Conservation (phyloP, 1,140 invertebrate species). For the Leucophenga varia region DNA sequence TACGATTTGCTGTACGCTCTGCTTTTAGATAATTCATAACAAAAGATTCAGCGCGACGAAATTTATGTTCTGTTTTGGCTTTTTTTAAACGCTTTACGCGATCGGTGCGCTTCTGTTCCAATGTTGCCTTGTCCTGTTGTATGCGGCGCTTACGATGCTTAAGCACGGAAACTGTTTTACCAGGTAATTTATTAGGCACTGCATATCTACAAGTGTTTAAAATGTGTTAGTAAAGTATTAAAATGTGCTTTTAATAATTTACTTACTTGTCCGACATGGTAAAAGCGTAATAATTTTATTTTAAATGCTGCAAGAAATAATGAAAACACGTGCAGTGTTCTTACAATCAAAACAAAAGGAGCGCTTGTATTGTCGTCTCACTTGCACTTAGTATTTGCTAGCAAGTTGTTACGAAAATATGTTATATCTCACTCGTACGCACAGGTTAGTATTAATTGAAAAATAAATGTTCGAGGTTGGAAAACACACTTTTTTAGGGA, state of each 20-base stretch:
- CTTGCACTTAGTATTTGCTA: too few relatives aligned
- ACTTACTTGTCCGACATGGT: slow-evolving; percentile 49
- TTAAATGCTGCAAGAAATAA: too few relatives aligned
- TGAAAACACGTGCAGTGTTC: too few relatives aligned
- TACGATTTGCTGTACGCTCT: slow-evolving; percentile 46
- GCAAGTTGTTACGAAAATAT: too few relatives aligned
- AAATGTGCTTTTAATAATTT: not conserved
- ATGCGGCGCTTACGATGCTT: slow-evolving; percentile 51
- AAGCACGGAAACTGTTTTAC: slow-evolving; percentile 51
- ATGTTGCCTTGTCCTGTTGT: slow-evolving; percentile 38
- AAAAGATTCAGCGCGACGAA: slow-evolving; percentile 49
- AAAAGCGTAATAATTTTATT: too few relatives aligned
- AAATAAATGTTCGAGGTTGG: too few relatives aligned
- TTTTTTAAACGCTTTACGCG: slow-evolving; percentile 30
- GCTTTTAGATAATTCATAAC: slow-evolving; percentile 51
- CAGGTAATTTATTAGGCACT: slow-evolving; percentile 53
- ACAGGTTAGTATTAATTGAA: too few relatives aligned
- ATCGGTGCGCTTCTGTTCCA: slow-evolving; percentile 37
- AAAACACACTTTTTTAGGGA: too few relatives aligned
- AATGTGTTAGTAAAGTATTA: not conserved
- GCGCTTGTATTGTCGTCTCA: too few relatives aligned
- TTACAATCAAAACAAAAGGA: too few relatives aligned
- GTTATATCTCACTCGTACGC: too few relatives aligned
- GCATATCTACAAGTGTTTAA: slow-evolving; percentile 36
- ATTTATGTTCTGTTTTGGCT: slow-evolving; percentile 36